Conservation (phyloP, 1,140 invertebrate species). For the Drosophila navojoa region DNA sequence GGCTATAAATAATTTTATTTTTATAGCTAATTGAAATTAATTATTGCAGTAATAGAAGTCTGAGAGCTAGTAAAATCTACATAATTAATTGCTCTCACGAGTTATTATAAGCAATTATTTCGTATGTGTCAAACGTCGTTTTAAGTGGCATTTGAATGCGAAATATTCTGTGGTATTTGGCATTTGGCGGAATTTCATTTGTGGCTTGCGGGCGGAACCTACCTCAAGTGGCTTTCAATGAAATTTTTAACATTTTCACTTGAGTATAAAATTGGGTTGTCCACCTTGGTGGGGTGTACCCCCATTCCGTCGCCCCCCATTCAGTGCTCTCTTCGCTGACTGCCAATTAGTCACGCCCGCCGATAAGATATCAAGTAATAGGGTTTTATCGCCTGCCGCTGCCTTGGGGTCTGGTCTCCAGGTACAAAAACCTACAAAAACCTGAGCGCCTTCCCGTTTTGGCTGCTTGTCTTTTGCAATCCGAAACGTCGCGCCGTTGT, state of each 20-base stretch:
- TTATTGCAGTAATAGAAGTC: too few relatives aligned
- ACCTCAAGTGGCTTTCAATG: slow-evolving; percentile 54
- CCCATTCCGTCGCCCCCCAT: too few relatives aligned
- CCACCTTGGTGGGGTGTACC: slow-evolving; percentile 5
- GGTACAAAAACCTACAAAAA: slow-evolving; percentile 6
- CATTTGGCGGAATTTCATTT: slow-evolving; percentile 16
- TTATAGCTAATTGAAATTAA: too few relatives aligned
- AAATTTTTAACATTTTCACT: slow-evolving; percentile 21
- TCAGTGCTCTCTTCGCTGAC: slow-evolving; percentile 53
- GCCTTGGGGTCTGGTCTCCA: slow-evolving; percentile 36
- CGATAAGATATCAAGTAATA: slow-evolving; percentile 76
- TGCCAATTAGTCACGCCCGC: slow-evolving; percentile 72
- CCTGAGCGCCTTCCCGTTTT: slow-evolving; percentile 26
- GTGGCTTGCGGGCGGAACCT: slow-evolving; percentile 46
- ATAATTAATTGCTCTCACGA: too few relatives aligned
- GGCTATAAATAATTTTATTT: too few relatives aligned
- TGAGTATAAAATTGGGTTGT: slow-evolving; percentile 37
- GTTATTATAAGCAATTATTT: too few relatives aligned
- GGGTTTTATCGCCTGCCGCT: slow-evolving; percentile 64
- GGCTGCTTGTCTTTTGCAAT: slow-evolving; percentile 53
- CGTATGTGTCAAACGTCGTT: too few relatives aligned
- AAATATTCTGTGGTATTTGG: slow-evolving; percentile 1
- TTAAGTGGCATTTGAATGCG: too few relatives aligned
- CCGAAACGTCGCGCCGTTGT: slow-evolving; percentile 32
- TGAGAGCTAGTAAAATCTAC: too few relatives aligned